Evolutionary conservation across 2,797 vertebrate genomes (phyloP), one percentile per base, ranked within the genome.

Genomic region (Parauchenoglanis ngamensis): DNA sequence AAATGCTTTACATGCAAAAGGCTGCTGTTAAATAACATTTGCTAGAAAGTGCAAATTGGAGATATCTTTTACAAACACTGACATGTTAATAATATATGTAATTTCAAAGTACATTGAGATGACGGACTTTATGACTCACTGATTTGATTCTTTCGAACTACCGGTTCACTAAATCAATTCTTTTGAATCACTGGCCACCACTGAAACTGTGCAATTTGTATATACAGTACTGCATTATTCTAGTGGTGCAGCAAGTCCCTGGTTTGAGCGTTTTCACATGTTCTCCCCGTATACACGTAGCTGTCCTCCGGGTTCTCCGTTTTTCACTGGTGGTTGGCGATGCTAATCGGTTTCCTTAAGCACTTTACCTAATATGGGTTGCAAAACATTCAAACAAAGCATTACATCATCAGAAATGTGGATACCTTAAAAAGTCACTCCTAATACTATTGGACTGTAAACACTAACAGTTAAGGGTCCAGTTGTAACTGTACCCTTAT

Each of bases 351-450:
- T 75, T n/a, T 75, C 28, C 28, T 1, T 19, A 17, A 54, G 49
- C 75, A 19, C 25, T 80, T 80, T 44, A 25, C 78, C 35, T 80
- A 80, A 61, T n/a, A 80, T 80, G 56, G 56, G 44, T 61, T 25
- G 12, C 56, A 80, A 80, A 44, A 31, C 28, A 56, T 11, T 54
- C 10, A 78, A 35, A 56, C 21, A 80, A 80, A 80, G 56, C 23
- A 80, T 61, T 23, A 80, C 19, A 11, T 57, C 77, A 59, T 59
- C n/a, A 77, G 75, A 77, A 54, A 17, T 17, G 15, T 19, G n/a
- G 25, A 76, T 28, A 54, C 49, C 12, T 15, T 54, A 76, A 77
- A 56, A 77, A 31, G n/a, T 31, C n/a, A 28, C 49, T 17, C n/a
- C 49, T 56, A 4, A 56, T 54, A 78, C 23, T 75, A 31, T 61